Base-by-base conservation (phyloP, 2,888 invertebrate genomes). In the Lycia hirtaria region DNA sequence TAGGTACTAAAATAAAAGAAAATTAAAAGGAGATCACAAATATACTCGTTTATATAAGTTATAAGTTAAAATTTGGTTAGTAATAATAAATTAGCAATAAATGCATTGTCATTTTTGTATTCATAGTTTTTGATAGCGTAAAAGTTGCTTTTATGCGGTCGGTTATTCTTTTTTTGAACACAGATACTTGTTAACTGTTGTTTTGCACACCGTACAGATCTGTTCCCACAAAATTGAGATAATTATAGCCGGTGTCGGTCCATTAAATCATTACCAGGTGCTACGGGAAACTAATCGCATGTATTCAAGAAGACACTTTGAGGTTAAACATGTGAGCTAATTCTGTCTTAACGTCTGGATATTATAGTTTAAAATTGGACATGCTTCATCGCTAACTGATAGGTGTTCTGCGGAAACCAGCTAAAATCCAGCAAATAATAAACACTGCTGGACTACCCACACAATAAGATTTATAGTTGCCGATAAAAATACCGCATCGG, bases 391-490 rank as follows among this genome's bases (percentile, higher is more conserved):
- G 62, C 32, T 41, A 52, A 62, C 49, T 32, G 43, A 20, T 50
- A 60, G 49, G 63, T 58, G 50, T 51, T 56, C 12, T 69, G 53
- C 64, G 65, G 65, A 76, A 77, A 72, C 67, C 63, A 62, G 72
- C 69, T 63, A 71, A 75, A 76, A 76, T 76, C 76, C 71, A 64
- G 70, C 71, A 72, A 78, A 80, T 76, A 78, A 76, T 81, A 84
- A 85, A 84, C 81, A 82, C 51, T 64, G 67, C 67, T 53, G 51
- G 56, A 51, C 80, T 68, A 68, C 88, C 87, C 86, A 88, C 88
- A 88, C 88, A 86, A 86, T 82, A 73, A 81, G 83, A 88, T 87
- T 87, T 85, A 87, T 85, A 78, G 75, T 83, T 82, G 76, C 71
- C 77, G 81, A 84, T 83, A 84, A 84, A 88, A 88, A 87, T 87